Conservation (phyloP, 2,888 invertebrate species). For the Himalopsyche japonica region DNA sequence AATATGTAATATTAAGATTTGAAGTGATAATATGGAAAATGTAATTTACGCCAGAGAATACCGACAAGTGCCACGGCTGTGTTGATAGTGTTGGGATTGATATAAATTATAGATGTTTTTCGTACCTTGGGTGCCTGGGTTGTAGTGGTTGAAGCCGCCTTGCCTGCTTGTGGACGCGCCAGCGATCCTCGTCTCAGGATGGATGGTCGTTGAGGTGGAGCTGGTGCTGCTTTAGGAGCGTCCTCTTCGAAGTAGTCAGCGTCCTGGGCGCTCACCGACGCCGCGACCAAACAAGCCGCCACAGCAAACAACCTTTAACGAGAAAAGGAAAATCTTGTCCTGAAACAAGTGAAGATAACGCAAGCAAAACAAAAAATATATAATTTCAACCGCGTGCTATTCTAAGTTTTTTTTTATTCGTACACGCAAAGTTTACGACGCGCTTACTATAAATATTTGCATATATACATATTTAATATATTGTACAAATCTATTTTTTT, state of each 20-base stretch:
- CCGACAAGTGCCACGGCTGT: too few relatives aligned
- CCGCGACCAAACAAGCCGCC: slow-evolving; percentile 45
- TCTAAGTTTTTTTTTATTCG: too few relatives aligned
- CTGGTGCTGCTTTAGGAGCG: slow-evolving; percentile 47
- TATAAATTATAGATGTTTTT: background rate
- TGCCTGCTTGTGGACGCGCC: slow-evolving; percentile 43
- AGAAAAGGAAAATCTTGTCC: background rate
- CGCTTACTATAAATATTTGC: too few relatives aligned
- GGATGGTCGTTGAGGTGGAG: slow-evolving; percentile 45
- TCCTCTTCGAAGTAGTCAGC: slow-evolving; percentile 49
- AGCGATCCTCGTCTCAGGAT: slow-evolving; percentile 49
- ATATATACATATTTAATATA: too few relatives aligned
- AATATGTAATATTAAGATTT: too few relatives aligned
- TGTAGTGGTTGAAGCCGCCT: slow-evolving; percentile 47
- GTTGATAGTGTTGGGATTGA: too few relatives aligned
- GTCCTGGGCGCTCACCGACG: slow-evolving; percentile 44
- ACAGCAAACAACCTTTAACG: slow-evolving; percentile 33
- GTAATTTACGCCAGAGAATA: too few relatives aligned
- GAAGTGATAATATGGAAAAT: too few relatives aligned
- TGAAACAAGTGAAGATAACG: background rate
- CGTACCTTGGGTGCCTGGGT: slow-evolving; percentile 45
- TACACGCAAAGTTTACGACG: too few relatives aligned
- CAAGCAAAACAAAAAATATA: background rate
- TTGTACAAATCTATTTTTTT: too few relatives aligned
- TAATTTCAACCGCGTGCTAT: too few relatives aligned